phyloP scores from a whole-genome alignment of 2,888 invertebrate genomes.

The Hemaris fuciformis region DNA sequence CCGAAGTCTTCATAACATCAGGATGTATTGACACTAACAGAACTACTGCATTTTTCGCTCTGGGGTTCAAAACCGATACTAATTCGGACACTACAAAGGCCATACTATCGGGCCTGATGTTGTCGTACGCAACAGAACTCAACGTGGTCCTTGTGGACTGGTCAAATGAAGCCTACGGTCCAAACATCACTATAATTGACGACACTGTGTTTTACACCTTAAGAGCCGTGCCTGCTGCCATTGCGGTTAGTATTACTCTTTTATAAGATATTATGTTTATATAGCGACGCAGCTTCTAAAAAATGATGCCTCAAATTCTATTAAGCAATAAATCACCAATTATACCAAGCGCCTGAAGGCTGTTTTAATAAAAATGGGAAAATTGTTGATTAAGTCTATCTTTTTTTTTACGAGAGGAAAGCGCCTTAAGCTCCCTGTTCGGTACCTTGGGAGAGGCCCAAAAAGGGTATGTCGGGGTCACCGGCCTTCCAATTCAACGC shows the following conservation, averaged over 20 bases:
- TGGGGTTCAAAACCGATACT: constrained; percentile 15
- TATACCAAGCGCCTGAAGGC: too few species aligned
- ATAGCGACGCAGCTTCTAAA: too few species aligned
- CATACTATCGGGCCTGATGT: constrained; percentile 2
- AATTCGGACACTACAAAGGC: constrained; percentile 13
- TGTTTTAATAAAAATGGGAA: too few species aligned
- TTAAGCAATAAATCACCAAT: too few species aligned
- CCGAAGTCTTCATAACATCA: not conserved
- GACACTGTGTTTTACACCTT: constrained; percentile 12
- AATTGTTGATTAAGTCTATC: too few species aligned
- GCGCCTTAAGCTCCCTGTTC: too few species aligned
- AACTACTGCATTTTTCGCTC: constrained; percentile 15
- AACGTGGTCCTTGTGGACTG: constrained; percentile 25
- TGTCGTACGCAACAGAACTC: not conserved
- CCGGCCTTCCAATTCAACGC: too few species aligned
- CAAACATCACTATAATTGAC: not conserved
- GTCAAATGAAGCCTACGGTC: constrained; percentile 21
- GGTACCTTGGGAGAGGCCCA: too few species aligned
- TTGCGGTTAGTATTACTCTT: constrained; percentile 20
- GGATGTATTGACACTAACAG: not conserved
- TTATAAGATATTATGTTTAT: too few species aligned
- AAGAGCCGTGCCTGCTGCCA: constrained; percentile 15
- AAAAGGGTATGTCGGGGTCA: too few species aligned
- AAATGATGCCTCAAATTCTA: too few species aligned
- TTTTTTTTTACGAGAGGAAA: too few species aligned